Evolutionary conservation across 1,140 invertebrate genomes (phyloP).

Genomic region (Neuroterus valhalla): DNA sequence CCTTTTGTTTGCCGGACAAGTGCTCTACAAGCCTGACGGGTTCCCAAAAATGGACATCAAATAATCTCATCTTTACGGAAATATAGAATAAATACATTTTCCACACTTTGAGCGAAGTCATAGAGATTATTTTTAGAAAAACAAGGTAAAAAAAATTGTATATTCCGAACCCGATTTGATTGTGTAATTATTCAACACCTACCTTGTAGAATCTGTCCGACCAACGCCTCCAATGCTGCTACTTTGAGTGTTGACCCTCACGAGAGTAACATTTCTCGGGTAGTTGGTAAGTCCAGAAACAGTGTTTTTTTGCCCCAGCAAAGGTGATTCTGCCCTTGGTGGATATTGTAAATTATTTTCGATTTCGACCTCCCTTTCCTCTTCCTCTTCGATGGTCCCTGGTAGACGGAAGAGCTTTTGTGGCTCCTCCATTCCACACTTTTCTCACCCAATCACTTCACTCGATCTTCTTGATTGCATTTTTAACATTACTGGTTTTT

Average conservation of each 20-base stretch:
- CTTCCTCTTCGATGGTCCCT: constrained; percentile 70
- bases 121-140: not conserved
- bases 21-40: too few species aligned
- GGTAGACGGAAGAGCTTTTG: constrained; percentile 69
- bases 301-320: constrained; percentile 50
- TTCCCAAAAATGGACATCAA: too few species aligned
- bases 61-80: too few species aligned
- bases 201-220: constrained; percentile 66
- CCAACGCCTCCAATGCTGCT: constrained; percentile 64
- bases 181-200: not conserved
- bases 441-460: constrained; percentile 37
- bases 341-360: constrained; percentile 37
- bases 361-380: constrained; percentile 47
- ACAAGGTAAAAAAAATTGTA: not conserved
- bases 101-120: too few species aligned
- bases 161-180: not conserved
- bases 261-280: constrained; percentile 62
- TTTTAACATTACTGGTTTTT: constrained; percentile 16
- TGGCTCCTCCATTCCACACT: constrained; percentile 53
- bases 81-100: too few species aligned
- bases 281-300: constrained; percentile 34
- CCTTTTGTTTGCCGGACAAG: too few species aligned
- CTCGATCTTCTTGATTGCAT: constrained; percentile 18
- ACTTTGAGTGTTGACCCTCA: constrained; percentile 66
- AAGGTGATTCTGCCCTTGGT: constrained; percentile 60